A percentile compares a stretch with the other conserved stretches of the same genome.
These are phyloP conservation scores for Actinia tenebrosa DNA, from an alignment of 64 coral and sea anemone genomes.

Conservation along the genomic window DNA sequence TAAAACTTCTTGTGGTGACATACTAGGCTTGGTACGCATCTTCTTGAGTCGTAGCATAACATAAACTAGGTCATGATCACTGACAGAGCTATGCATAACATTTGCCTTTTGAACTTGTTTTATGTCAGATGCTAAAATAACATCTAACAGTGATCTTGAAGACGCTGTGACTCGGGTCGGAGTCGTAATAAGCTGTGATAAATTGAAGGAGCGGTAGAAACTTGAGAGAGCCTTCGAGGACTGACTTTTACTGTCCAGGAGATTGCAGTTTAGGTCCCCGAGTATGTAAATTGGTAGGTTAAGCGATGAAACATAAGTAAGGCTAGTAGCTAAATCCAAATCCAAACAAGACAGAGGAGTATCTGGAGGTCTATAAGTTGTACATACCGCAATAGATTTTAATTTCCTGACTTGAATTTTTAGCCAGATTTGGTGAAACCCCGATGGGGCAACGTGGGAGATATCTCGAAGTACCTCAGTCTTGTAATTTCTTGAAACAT, in stretches of 20 bases:
- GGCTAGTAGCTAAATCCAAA: constrained; percentile 7
- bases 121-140: constrained; percentile 2
- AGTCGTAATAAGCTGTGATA: constrained; percentile 9
- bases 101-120: neutral
- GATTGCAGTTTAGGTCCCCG: constrained; percentile 38
- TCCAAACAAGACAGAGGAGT: neutral
- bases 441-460: neutral
- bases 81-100: constrained; percentile 15
- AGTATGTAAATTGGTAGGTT: no score
- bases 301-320: neutral
- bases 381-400: constrained; percentile 11
- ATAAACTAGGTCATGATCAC: constrained; percentile 42
- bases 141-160: neutral
- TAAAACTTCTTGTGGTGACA: constrained; percentile 31
- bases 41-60: constrained; percentile 27
- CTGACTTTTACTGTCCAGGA: neutral
- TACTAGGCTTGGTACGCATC: neutral
- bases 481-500: neutral
- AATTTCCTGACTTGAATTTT: neutral
- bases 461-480: neutral
- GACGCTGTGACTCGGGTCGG: constrained; percentile 5
- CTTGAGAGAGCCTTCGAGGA: constrained; percentile 19
- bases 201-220: constrained; percentile 21
- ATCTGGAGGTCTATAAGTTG: neutral
- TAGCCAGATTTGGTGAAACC: neutral